These are phyloP conservation scores for Tretioscincus oriximinensis DNA, from an alignment of 2,113 vertebrate species.

Conservation along the genomic window DNA sequence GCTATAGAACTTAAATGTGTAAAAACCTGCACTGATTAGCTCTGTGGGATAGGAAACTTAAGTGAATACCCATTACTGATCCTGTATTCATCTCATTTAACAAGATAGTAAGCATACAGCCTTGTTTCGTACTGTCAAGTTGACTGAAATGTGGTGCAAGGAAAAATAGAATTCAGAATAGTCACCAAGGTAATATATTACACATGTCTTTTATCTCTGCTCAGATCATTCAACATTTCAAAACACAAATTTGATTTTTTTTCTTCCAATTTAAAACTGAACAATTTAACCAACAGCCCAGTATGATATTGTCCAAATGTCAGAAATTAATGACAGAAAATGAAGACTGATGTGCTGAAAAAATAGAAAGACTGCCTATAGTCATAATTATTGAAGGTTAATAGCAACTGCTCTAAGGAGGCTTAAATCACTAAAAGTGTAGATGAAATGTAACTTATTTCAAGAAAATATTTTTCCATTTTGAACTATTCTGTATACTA, in stretches of 20 bases:
- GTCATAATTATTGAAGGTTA: slow-evolving; percentile 28
- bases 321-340: slow-evolving; percentile 2
- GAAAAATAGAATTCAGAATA: background rate
- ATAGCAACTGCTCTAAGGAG: slow-evolving; percentile 35
- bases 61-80: too few species aligned
- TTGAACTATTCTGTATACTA: slow-evolving; percentile 71
- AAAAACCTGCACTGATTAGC: background rate
- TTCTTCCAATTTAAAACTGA: background rate
- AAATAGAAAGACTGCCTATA: background rate
- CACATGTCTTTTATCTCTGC: background rate
- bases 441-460: slow-evolving; percentile 53
- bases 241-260: background rate
- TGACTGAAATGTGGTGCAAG: slow-evolving; percentile 9
- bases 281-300: too few species aligned
- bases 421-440: slow-evolving; percentile 33
- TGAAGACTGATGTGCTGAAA: background rate
- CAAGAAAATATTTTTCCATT: slow-evolving; percentile 65
- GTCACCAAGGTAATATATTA: background rate
- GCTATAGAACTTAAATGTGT: background rate
- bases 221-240: slow-evolving; percentile 1
- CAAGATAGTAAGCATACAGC: background rate
- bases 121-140: background rate
- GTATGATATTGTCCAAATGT: background rate
- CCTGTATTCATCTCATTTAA: background rate
- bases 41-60: rapidly evolving